A percentile compares a stretch with the other conserved stretches of the same genome.
Conservation (phyloP, 2,113 vertebrate species). For the Bucco capensis region DNA sequence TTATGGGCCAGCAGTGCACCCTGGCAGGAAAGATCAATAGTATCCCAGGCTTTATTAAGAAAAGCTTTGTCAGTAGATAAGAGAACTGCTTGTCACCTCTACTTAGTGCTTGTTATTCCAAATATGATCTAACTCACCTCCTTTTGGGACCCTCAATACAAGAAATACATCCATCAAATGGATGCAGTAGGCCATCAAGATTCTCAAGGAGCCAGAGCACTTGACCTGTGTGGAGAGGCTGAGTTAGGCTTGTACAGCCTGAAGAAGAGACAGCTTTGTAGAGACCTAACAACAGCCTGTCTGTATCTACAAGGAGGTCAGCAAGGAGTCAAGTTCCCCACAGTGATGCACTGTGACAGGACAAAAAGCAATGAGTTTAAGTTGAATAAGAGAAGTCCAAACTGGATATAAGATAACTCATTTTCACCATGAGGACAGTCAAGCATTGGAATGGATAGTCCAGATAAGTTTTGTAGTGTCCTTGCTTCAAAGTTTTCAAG, state of each 20-base stretch:
- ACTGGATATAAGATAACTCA: neutral
- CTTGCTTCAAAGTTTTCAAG: neutral
- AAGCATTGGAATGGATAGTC: neutral
- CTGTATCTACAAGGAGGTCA: neutral
- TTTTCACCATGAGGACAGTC: neutral
- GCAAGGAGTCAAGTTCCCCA: neutral
- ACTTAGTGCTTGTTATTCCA: neutral
- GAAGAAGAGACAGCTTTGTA: neutral
- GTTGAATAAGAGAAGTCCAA: neutral
- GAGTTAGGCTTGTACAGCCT: neutral
- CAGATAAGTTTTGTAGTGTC: neutral
- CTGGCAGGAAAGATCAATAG: slow-evolving; percentile 15
- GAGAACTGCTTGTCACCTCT: neutral
- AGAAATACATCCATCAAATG: neutral
- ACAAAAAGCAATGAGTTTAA: neutral
- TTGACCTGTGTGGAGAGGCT: neutral
- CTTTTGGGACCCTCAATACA: fast-evolving
- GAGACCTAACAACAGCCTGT: neutral
- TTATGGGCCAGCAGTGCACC: neutral
- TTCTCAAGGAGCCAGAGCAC: neutral
- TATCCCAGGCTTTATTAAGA: neutral
- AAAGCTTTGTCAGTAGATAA: neutral
- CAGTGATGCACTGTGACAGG: neutral
- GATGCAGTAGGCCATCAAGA: neutral
- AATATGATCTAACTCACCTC: fast-evolving